A percentile compares a stretch with the other conserved stretches of the same genome.
phyloP scores from a whole-genome alignment of 2,888 invertebrate species.

The Dolichomitus sp. region DNA sequence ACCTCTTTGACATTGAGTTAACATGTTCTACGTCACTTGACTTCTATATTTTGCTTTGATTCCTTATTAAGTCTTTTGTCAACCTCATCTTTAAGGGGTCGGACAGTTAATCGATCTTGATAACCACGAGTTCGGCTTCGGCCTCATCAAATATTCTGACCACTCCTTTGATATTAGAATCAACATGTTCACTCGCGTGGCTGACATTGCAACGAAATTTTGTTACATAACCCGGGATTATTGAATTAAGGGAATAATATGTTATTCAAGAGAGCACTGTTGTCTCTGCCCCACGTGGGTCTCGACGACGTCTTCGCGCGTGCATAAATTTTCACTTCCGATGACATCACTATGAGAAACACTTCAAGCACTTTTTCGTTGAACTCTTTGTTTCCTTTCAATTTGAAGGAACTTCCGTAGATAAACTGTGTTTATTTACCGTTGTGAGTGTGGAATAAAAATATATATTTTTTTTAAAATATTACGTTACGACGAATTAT shows the following conservation, averaged over 20 bases:
- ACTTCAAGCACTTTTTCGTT: conserved; percentile 1
- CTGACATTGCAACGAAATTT: conserved; percentile 39
- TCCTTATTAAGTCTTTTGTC: neutral
- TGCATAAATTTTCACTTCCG: conserved; percentile 22
- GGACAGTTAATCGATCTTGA: conserved; percentile 11
- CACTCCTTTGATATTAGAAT: conserved; percentile 25
- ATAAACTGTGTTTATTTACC: neutral
- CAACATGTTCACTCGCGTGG: conserved; percentile 41
- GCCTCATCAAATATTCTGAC: conserved; percentile 32
- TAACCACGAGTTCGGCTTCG: neutral
- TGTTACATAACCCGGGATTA: conserved; percentile 28
- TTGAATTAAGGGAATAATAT: conserved; percentile 40
- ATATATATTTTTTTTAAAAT: conserved; percentile 3
- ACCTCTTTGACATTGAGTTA: too few species aligned
- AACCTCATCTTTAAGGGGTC: neutral
- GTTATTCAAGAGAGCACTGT: conserved; percentile 41
- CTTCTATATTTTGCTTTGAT: too few species aligned
- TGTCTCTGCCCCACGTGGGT: conserved; percentile 57
- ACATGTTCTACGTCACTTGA: neutral
- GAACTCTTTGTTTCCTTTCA: neutral
- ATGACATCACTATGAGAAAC: conserved; percentile 29
- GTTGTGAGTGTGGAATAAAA: neutral
- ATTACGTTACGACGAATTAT: neutral
- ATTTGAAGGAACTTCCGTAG: neutral
- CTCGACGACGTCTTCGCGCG: conserved; percentile 45